Evolutionary conservation across 2,797 vertebrate genomes (phyloP).

Genomic region (Bucorvus abyssinicus): DNA sequence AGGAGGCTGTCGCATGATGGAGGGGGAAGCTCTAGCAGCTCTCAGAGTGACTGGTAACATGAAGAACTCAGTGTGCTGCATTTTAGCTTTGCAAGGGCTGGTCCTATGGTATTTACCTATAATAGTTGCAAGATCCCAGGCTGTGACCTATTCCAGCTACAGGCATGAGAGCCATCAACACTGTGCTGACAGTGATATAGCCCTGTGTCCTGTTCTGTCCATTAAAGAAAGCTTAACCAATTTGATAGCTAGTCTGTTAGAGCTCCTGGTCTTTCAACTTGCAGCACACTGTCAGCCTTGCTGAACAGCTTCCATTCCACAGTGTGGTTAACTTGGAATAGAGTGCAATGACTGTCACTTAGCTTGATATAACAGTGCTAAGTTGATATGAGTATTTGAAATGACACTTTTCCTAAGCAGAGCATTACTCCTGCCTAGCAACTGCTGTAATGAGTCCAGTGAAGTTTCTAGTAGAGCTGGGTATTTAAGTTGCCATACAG

Average conservation of each 20-base stretch:
- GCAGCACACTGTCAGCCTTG: not conserved
- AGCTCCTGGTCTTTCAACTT: not conserved
- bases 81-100: not conserved
- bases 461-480: not conserved
- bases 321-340: not conserved
- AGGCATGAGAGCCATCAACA: not conserved
- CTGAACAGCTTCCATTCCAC: not conserved
- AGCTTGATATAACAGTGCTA: not conserved
- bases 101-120: not conserved
- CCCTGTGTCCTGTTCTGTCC: not conserved
- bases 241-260: not conserved
- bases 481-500: not conserved
- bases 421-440: not conserved
- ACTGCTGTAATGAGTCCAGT: not conserved
- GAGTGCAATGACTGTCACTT: not conserved
- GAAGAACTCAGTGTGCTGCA: not conserved
- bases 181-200: not conserved
- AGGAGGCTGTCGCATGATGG: accelerated
- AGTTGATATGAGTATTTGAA: not conserved
- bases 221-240: not conserved
- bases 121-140: not conserved
- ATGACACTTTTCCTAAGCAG: not conserved
- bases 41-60: not conserved
- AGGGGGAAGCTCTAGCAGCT: not conserved
- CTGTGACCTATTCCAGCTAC: not conserved